phyloP scores from a whole-genome alignment of 2,797 vertebrate genomes.

The Ctenochaetus hawaiiensis region DNA sequence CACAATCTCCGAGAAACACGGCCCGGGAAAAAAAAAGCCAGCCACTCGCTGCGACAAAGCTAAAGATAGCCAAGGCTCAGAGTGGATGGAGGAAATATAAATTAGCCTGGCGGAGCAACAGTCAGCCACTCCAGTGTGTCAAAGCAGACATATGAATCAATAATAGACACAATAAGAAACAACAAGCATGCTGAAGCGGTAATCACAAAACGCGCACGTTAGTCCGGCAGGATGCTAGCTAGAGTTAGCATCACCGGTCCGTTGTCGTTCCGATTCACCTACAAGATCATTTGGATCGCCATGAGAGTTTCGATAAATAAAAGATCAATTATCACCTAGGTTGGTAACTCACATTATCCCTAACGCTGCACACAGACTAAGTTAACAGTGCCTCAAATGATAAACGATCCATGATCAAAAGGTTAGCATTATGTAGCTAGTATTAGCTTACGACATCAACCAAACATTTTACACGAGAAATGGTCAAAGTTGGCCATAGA shows the following conservation, averaged over 20 bases:
- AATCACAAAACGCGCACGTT: conserved; percentile 61
- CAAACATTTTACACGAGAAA: conserved; percentile 40
- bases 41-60: conserved; percentile 40
- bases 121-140: conserved; percentile 40
- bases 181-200: conserved; percentile 55
- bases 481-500: conserved; percentile 41
- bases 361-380: neutral
- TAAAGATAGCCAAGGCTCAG: conserved; percentile 38
- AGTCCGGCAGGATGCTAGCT: conserved; percentile 68
- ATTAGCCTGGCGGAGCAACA: conserved; percentile 36
- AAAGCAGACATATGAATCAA: conserved; percentile 53
- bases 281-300: conserved; percentile 6
- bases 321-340: neutral
- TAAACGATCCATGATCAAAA: conserved; percentile 59
- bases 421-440: conserved; percentile 71
- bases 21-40: conserved; percentile 56
- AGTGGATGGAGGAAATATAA: conserved; percentile 22
- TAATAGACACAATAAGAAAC: conserved; percentile 48
- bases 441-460: conserved; percentile 65
- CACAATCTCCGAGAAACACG: conserved; percentile 76
- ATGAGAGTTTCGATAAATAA: neutral
- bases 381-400: conserved; percentile 31
- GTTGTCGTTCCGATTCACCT: conserved; percentile 20
- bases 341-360: conserved; percentile 44
- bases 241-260: conserved; percentile 65